phyloP scores from a whole-genome alignment of 1,140 invertebrate species.

The Drosophila lacertosa region DNA sequence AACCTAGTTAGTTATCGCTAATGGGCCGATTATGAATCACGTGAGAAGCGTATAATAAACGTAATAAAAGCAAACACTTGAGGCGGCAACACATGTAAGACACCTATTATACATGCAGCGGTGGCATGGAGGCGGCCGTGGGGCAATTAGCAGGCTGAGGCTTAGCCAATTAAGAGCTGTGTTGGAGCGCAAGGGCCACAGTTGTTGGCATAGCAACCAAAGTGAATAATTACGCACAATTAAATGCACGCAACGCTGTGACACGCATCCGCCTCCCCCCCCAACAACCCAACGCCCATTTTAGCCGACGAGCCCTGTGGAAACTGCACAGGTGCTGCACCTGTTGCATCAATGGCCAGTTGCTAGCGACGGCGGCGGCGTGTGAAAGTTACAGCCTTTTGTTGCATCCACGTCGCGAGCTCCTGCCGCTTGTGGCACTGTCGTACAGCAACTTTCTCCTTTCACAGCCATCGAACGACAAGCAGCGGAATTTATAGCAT shows the following conservation, averaged over 20 bases:
- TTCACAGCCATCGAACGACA: slow-evolving; percentile 35
- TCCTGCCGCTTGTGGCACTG: slow-evolving; percentile 15
- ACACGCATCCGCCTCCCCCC: slow-evolving; percentile 32
- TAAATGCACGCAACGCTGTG: slow-evolving; percentile 65
- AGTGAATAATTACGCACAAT: slow-evolving; percentile 77
- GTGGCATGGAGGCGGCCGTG: too few species aligned
- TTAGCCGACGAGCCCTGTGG: background rate
- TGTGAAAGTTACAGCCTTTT: slow-evolving; percentile 47
- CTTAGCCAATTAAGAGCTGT: slow-evolving; percentile 52
- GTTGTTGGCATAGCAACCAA: slow-evolving; percentile 56
- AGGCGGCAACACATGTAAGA: slow-evolving; percentile 53
- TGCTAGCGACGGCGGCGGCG: slow-evolving; percentile 1
- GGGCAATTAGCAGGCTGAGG: slow-evolving; percentile 33
- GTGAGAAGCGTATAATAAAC: slow-evolving; percentile 43
- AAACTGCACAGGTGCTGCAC: slow-evolving; percentile 8
- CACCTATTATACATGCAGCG: slow-evolving; percentile 29
- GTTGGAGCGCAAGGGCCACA: slow-evolving; percentile 17
- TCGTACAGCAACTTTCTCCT: slow-evolving; percentile 55
- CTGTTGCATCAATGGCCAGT: slow-evolving; percentile 24
- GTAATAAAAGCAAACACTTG: slow-evolving; percentile 44
- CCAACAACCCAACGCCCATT: background rate
- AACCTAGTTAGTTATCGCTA: slow-evolving; percentile 43
- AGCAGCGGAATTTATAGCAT: slow-evolving; percentile 36
- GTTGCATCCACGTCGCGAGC: slow-evolving; percentile 28
- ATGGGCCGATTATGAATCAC: slow-evolving; percentile 58